Base-by-base conservation (phyloP, 2,888 invertebrate species). In the Lithophane leautieri region DNA sequence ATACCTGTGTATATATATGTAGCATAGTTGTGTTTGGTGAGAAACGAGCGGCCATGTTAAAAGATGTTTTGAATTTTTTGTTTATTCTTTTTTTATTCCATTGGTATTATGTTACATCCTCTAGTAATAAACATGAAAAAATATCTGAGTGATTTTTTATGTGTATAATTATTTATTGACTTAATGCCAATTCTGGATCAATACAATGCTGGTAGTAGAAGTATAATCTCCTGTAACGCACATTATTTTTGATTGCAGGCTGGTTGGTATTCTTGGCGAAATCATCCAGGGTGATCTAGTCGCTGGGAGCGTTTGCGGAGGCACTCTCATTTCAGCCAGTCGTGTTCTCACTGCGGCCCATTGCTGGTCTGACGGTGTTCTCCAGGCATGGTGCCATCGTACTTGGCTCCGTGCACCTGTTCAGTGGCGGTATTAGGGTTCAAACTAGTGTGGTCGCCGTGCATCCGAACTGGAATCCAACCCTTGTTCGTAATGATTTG, bases 331-430 rank as follows among this genome's bases (percentile, higher is more conserved):
- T 65, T 82, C 79, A 25, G 7, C 58, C n/a, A 79, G 83, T 93
- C 0, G 52, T 93, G 86, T 94, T 3, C 54, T 93, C 25, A 94
- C 93, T 0, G 94, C 94, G 19, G 94, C 94, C 25, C 94, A 94
- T 78, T 94, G 94, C 83, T 94, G 94, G 94, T 90, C 70, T 40
- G 94, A 94, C 66, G 94, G 94, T 9, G 4, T 40, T 0, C 80
- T 90, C 77, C 93, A 92, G 62, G 93, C 87, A 2, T 92, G 91
- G 90, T 84, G 86, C 90, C 4, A 92, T 94, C 0, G 91, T 94
- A 0, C 90, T 94, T 8, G 94, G 93, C 22, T 91, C 94, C 6
- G 71, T 79, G 4, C 42, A 81, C 0, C 79, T 94, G 8, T 94
- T 92, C 87, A 77, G 70, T n/a, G 94, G 93, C 4, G 94, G 94